Percentiles rank a stretch among this genome's conserved stretches.
These are phyloP conservation scores for Busseola fusca DNA, from an alignment of 2,888 invertebrate species.

Conservation along the genomic window DNA sequence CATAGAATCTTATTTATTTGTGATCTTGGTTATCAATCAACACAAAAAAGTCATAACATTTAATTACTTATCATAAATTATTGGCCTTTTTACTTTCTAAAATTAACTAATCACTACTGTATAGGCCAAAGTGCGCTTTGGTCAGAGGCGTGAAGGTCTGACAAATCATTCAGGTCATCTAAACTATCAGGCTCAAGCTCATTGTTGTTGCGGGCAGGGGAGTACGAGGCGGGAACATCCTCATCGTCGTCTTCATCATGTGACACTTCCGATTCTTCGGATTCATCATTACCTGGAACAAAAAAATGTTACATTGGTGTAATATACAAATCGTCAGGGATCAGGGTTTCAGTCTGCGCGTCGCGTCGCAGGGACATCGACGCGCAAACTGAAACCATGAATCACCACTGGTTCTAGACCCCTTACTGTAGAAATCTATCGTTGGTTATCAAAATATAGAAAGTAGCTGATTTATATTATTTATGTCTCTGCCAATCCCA, in stretches of 20 bases:
- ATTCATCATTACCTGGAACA: constrained; percentile 86
- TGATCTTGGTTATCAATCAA: neutral
- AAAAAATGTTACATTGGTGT: neutral
- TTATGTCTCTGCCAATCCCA: too few species aligned
- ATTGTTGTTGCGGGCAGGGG: constrained; percentile 82
- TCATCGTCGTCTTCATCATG: constrained; percentile 90
- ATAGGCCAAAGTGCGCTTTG: constrained; percentile 79
- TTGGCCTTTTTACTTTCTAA: neutral
- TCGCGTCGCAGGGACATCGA: neutral
- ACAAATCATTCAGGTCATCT: constrained; percentile 80
- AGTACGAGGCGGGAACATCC: constrained; percentile 82
- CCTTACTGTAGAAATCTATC: neutral
- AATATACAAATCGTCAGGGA: neutral
- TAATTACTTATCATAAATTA: neutral
- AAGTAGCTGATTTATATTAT: neutral
- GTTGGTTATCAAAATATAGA: neutral
- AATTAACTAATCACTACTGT: constrained; percentile 55
- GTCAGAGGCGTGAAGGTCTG: constrained; percentile 78
- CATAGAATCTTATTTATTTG: constrained; percentile 1
- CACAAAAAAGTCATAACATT: neutral
- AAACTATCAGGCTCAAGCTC: constrained; percentile 81
- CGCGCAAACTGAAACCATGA: neutral
- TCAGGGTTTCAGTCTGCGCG: too few species aligned
- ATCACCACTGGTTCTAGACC: neutral
- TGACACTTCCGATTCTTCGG: constrained; percentile 89